phyloP scores from a whole-genome alignment of 2,888 invertebrate genomes.

The Vanessa cardui region DNA sequence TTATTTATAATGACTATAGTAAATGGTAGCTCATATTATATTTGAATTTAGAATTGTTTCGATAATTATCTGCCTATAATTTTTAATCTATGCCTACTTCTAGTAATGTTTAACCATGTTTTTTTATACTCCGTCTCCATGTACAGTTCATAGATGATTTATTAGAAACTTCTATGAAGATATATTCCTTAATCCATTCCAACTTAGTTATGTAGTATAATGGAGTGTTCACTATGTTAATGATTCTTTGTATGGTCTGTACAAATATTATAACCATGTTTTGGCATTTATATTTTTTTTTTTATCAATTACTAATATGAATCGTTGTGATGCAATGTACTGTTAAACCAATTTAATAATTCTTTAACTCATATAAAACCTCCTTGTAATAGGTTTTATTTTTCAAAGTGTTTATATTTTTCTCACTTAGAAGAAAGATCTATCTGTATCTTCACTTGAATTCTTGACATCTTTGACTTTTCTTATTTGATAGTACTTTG shows the following conservation, averaged over 20 bases:
- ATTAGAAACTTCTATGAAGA: constrained; percentile 2
- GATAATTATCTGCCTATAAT: neutral
- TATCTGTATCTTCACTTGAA: too few species aligned
- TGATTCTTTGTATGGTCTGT: constrained; percentile 9
- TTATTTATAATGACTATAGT: neutral
- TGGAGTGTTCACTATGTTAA: constrained; percentile 25
- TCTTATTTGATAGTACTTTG: neutral
- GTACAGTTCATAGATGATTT: neutral
- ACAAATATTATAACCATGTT: constrained; percentile 7
- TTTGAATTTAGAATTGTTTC: neutral
- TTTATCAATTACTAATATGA: neutral
- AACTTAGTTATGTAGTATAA: constrained; percentile 49
- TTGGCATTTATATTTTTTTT: neutral
- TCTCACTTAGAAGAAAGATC: too few species aligned
- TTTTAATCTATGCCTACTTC: neutral
- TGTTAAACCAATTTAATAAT: neutral
- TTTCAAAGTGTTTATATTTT: too few species aligned
- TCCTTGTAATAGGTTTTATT: too few species aligned
- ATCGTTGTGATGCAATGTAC: neutral
- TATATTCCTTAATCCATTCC: constrained; percentile 51
- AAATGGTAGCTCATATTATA: neutral
- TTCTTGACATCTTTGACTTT: too few species aligned
- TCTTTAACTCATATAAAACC: too few species aligned
- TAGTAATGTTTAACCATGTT: neutral
- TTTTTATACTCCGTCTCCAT: neutral